These are phyloP conservation scores for Todiramphus saurophagus DNA, from an alignment of 2,113 vertebrate species.

Conservation along the genomic window DNA sequence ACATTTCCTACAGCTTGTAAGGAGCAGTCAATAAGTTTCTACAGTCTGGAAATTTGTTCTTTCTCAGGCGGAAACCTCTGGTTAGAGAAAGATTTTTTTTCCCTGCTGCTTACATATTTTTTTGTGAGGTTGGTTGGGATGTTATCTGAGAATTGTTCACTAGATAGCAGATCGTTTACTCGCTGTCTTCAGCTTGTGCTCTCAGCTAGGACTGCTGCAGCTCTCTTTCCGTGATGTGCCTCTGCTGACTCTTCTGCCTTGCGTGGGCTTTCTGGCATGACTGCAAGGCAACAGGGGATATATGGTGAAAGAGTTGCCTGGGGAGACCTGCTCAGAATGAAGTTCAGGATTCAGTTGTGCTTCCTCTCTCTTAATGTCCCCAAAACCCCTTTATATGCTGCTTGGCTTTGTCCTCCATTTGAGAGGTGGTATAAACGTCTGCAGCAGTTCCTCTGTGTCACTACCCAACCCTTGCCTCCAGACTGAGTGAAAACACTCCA, in stretches of 20 bases:
- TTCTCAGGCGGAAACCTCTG: background rate
- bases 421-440: background rate
- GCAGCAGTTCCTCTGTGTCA: background rate
- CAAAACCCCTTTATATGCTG: background rate
- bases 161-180: background rate
- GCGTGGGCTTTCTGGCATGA: background rate
- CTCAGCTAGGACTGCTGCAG: background rate
- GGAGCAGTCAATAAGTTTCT: background rate
- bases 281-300: rapidly evolving
- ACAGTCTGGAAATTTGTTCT: background rate
- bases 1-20: constrained; percentile 14
- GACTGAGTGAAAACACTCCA: background rate
- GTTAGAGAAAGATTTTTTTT: background rate
- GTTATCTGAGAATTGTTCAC: background rate
- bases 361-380: background rate
- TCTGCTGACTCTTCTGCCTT: background rate
- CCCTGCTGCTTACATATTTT: background rate
- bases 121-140: background rate
- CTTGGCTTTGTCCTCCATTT: background rate
- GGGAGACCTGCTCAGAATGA: background rate
- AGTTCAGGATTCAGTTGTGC: background rate
- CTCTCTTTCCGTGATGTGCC: background rate
- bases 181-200: background rate
- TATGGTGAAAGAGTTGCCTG: background rate
- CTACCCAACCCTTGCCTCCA: background rate